These are phyloP conservation scores for Megaceryle torquata DNA, from an alignment of 2,113 vertebrate genomes.

Conservation along the genomic window DNA sequence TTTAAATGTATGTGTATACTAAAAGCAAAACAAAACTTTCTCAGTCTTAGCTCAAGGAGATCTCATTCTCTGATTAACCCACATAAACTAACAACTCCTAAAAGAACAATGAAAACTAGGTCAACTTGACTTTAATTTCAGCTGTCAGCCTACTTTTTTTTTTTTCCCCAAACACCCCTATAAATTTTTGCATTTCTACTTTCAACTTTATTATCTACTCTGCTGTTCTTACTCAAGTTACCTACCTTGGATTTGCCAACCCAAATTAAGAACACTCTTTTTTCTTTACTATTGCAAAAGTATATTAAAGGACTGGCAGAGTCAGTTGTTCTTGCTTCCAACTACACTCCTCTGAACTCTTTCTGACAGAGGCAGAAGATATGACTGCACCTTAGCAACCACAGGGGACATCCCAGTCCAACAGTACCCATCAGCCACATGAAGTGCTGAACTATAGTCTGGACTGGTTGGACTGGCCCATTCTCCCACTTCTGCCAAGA, in stretches of 20 bases:
- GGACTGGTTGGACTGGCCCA: background rate
- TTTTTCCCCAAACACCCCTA: background rate
- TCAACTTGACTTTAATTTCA: background rate
- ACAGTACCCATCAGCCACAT: accelerated
- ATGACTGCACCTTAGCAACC: background rate
- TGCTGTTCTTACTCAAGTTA: background rate
- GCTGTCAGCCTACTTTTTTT: background rate
- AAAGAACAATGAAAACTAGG: background rate
- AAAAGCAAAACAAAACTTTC: background rate
- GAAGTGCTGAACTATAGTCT: background rate
- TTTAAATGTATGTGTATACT: background rate
- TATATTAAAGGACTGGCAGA: background rate
- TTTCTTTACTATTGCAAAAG: background rate
- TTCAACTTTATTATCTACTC: background rate
- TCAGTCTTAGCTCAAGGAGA: background rate
- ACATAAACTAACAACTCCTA: background rate
- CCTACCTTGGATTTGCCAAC: background rate
- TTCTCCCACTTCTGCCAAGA: background rate
- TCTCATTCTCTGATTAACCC: background rate
- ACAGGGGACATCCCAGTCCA: background rate
- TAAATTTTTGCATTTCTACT: background rate
- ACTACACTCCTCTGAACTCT: background rate
- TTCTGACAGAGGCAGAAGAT: background rate
- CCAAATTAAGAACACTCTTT: background rate
- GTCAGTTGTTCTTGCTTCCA: background rate